phyloP scores from a whole-genome alignment of 2,888 invertebrate genomes.

The Odontothrips loti region DNA sequence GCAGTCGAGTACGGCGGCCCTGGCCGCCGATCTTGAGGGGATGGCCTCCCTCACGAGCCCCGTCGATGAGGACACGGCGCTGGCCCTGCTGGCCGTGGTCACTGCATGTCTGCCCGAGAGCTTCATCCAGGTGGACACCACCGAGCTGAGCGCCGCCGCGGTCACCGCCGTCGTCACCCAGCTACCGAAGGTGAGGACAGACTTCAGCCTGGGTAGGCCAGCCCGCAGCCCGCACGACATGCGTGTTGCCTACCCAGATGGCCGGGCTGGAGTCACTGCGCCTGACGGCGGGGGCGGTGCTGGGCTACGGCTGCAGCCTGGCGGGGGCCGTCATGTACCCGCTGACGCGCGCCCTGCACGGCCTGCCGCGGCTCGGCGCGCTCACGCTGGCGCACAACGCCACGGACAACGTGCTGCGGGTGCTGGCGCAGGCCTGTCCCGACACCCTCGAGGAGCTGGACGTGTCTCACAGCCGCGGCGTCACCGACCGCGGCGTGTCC shows the following conservation, averaged over 20 bases:
- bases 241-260: no score
- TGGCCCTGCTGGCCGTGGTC: not conserved
- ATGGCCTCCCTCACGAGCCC: not conserved
- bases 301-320: not conserved
- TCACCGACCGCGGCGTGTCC: not conserved
- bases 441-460: constrained; percentile 10
- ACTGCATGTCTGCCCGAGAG: not conserved
- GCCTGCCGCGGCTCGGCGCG: not conserved
- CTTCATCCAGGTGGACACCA: not conserved
- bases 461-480: not conserved
- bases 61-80: not conserved
- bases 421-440: constrained; percentile 16
- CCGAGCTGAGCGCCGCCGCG: not conserved
- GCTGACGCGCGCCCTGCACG: constrained; percentile 12
- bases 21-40: not conserved
- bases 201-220: not conserved
- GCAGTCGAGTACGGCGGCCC: not conserved
- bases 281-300: not conserved
- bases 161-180: not conserved
- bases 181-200: not conserved
- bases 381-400: not conserved
- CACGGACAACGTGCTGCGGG: constrained; percentile 14
- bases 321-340: not conserved
- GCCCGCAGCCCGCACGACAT: no score
- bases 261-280: not conserved